Evolutionary conservation across 2,113 vertebrate species (phyloP), one percentile per base, ranked within the genome.

Genomic region (Tinamus guttatus): DNA sequence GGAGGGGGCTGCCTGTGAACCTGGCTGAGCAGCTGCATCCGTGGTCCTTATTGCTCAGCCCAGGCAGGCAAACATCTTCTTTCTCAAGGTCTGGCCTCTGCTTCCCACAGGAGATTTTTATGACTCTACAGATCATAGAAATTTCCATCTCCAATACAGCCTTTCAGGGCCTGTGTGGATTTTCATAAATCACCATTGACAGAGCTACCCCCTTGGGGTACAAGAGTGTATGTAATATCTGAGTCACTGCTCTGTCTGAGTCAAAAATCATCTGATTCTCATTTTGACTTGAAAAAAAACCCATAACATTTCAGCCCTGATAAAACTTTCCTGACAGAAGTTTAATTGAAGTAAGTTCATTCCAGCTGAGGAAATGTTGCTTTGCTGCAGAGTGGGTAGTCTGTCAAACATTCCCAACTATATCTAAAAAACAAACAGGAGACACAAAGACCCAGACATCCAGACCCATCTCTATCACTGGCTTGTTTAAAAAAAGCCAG

Each of bases 201-300:
- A 71, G 16, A 75, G 3, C 2, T 19, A 52, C 5, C 4, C 17
- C 3, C 2, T 32, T 43, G 19, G 3, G 1, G 3, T 43, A 20
- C 6, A 5, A 36, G 8, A 34, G 12, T 3, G 15, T 59, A 4
- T 0, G 0, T 5, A 16, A 6, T 15, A 34, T 14, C 18, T 24
- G 32, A 81, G 20, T 36, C 4, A 9, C 10, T 71, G 8, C 24
- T 94, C 63, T 32, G 32, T 30, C 15, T 52, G 41, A 81, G 62
- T 45, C 17, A 86, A 83, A 83, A 92, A 78, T 52, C 6, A 67
- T 36, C 54, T 58, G 56, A 87, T 41, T 25, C 9, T 76, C 13
- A 38, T 85, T 89, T 85, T 43, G 3, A 43, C 19, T 32, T 27
- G 18, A 34, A 59, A 38, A 36, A 36, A 80, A 45, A 6, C 9